phyloP scores from a whole-genome alignment of 2,113 vertebrate genomes.

The Rhodinocichla rosea region DNA sequence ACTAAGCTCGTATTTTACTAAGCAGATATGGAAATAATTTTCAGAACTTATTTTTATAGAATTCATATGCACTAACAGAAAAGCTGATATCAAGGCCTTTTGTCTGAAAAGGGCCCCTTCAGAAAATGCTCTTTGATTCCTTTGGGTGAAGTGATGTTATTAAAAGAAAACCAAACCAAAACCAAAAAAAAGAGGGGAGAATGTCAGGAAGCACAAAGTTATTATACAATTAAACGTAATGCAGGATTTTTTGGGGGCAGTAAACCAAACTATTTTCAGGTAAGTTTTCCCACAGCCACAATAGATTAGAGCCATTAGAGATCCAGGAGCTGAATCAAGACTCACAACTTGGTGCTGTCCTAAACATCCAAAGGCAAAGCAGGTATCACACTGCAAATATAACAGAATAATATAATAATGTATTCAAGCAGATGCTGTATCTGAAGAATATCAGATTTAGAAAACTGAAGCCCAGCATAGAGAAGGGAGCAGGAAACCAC shows the following conservation, averaged over 20 bases:
- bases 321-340: not conserved
- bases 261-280: not conserved
- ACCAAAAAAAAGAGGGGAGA: not conserved
- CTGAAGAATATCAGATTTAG: no score
- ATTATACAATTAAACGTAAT: not conserved
- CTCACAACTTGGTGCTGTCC: not conserved
- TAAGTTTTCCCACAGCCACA: not conserved
- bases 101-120: not conserved
- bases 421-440: not conserved
- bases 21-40: not conserved
- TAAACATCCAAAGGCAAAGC: not conserved
- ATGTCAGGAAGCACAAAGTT: not conserved
- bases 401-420: not conserved
- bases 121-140: not conserved
- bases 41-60: constrained; percentile 33
- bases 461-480: not conserved
- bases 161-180: not conserved
- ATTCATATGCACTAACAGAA: not conserved
- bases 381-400: not conserved
- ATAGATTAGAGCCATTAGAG: not conserved
- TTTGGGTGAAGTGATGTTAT: not conserved
- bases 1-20: constrained; percentile 39
- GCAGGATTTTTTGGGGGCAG: not conserved
- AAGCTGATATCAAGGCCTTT: not conserved
- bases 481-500: not conserved